Base-by-base conservation (phyloP, 2,113 vertebrate species). In the Scalopus aquaticus region DNA sequence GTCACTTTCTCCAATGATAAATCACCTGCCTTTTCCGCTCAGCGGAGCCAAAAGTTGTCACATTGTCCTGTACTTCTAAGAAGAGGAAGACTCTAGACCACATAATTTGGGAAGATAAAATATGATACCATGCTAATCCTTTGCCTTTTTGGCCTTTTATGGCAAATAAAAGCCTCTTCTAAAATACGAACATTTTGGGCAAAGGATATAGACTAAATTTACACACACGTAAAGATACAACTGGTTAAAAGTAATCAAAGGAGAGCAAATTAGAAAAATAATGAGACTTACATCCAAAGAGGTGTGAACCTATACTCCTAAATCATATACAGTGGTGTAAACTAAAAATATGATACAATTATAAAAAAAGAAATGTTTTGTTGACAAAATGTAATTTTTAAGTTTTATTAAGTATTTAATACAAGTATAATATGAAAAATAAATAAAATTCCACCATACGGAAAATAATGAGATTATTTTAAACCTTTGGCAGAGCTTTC, bases 231-330 rank as follows among this genome's bases (percentile, higher is more conserved):
- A 49, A 49, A 32, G 26, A 88, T 26, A 92, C 30, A 90, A 69
- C n/a, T 73, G 62, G 20, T 65, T 90, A 84, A 94, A 94, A 88
- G 86, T 88, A 92, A 95, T 67, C 58, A 73, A 80, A 88, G 56
- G 94, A 93, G 77, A 91, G 9, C n/a, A 88, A 94, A 81, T 79
- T 69, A 88, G 49, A 92, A 84, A 62, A 77, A 88, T 74, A 88
- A 92, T 92, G 65, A 32, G 35, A 86, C 9, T 73, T 56, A 56
- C 54, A 56, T 56, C 54, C 22, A 20, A 56, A 22, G 20, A 22
- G 20, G 54, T 20, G 5, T 56, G 54, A 56, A 56, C 19, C 54
- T 56, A 22, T 56, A 56, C 54, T 56, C 54, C 54, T 56, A 56
- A 51, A 22, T 22, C 54, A 56, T 22, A 56, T 24, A 56, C 19